These are phyloP conservation scores for Hemichromis elongatus DNA, from an alignment of 2,113 vertebrate genomes.

Conservation along the genomic window DNA sequence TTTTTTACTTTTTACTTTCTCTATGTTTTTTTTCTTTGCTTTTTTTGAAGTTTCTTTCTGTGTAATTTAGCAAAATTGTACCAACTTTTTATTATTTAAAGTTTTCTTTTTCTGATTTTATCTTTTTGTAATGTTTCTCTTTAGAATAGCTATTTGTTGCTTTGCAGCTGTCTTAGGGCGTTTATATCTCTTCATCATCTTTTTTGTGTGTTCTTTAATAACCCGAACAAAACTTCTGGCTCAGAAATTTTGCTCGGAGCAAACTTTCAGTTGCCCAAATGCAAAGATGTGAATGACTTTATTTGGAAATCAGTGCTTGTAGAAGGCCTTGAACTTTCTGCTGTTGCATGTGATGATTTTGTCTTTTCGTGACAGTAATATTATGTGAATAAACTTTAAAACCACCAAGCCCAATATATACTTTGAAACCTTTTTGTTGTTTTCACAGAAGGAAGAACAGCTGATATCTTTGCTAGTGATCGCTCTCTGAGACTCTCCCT, in stretches of 20 bases:
- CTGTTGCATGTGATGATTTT: fast-evolving
- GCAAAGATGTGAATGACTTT: background rate
- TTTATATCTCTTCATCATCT: background rate
- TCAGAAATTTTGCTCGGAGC: fast-evolving
- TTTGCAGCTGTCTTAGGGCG: background rate
- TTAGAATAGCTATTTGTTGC: background rate
- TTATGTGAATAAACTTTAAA: background rate
- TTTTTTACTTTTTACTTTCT: too few species aligned
- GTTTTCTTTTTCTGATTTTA: fast-evolving
- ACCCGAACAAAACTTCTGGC: background rate
- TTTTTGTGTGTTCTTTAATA: background rate
- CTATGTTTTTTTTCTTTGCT: background rate
- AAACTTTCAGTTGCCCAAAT: background rate
- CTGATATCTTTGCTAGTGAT: background rate
- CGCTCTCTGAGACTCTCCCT: background rate
- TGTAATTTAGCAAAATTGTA: background rate
- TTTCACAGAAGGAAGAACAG: background rate
- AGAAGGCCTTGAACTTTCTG: background rate
- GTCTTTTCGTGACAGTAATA: background rate
- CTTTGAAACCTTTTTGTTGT: fast-evolving
- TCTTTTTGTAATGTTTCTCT: fast-evolving
- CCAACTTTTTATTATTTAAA: fast-evolving
- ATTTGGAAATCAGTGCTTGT: background rate
- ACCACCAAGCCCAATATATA: background rate
- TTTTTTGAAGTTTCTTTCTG: background rate